Evolutionary conservation across 2,888 invertebrate species (phyloP), one percentile per base, ranked within the genome.

Genomic region (Ormyrus pomaceus): DNA sequence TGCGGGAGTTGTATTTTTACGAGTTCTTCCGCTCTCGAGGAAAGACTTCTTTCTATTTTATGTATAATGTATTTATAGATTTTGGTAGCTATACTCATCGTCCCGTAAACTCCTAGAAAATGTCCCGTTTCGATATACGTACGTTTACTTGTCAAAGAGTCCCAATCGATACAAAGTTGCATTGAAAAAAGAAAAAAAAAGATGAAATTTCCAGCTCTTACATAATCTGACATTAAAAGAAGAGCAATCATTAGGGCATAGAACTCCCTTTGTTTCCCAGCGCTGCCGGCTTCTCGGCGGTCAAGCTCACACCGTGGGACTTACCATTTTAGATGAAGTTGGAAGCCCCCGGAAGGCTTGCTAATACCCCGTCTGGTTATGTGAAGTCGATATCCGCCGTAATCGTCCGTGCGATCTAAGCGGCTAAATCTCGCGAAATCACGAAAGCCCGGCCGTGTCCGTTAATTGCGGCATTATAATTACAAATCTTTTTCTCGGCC

Each of bases 391-490:
- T 55, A 34, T 34, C 34, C 34, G 34, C 51, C 61, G 65, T 56
- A 76, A 80, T 80, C 80, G 61, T 5, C 34, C 19, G 55, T 48
- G 61, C 74, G 71, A 80, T 80, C 80, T 76, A 34, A n/a, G 9
- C 72, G 62, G 55, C 64, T 69, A 80, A 80, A 76, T 76, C 71
- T 71, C 56, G 59, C 34, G 62, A 76, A 71, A 80, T 80, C 80
- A 70, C 76, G 80, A 80, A 59, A 55, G 4, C 5, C 61, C 19
- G 19, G 19, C 19, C 19, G 19, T 2, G 19, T 45, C 19, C 19
- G 65, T 70, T 90, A 89, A 90, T 90, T 89, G 87, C 87, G 79
- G 86, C 86, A 90, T 90, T 90, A 90, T 88, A 90, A 90, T 90
- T 89, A 89, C 89, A 90, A 90, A 90, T 89, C 85, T 66, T 66